Evolutionary conservation across 1,140 invertebrate species (phyloP).

Genomic region (Apis mellifera): DNA sequence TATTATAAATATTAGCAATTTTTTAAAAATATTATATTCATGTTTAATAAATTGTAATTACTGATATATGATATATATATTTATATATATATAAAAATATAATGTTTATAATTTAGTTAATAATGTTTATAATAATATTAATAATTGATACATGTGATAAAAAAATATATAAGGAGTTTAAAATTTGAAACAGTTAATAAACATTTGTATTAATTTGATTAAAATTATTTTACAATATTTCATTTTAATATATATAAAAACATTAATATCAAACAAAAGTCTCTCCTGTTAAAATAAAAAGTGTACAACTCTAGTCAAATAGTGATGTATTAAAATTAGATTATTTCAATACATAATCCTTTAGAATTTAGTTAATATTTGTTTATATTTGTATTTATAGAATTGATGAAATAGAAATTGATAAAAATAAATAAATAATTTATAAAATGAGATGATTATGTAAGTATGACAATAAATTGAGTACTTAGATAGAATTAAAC

Average conservation of each 20-base stretch:
- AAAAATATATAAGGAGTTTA: neutral
- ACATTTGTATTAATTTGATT: conserved; percentile 6
- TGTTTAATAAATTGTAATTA: neutral
- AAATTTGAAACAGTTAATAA: neutral
- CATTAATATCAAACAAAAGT: neutral
- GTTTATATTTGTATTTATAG: conserved; percentile 13
- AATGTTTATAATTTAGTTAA: conserved; percentile 17
- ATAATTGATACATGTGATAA: conserved; percentile 25
- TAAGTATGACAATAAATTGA: conserved; percentile 37
- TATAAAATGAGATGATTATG: conserved; percentile 8
- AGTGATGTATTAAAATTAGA: conserved; percentile 10
- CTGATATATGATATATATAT: neutral
- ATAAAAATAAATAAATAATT: neutral
- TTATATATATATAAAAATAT: neutral
- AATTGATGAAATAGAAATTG: neutral
- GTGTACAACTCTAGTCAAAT: conserved; percentile 35
- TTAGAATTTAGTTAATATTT: conserved; percentile 22
- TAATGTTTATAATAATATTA: conserved; percentile 40
- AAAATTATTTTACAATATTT: neutral
- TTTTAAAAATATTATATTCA: conserved; percentile 7
- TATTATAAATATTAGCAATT: neutral
- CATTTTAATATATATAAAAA: neutral
- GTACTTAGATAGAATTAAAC: conserved; percentile 38
- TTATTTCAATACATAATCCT: neutral
- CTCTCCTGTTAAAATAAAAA: neutral